These are phyloP conservation scores for Lerema accius DNA, from an alignment of 1,140 invertebrate species.

Conservation along the genomic window DNA sequence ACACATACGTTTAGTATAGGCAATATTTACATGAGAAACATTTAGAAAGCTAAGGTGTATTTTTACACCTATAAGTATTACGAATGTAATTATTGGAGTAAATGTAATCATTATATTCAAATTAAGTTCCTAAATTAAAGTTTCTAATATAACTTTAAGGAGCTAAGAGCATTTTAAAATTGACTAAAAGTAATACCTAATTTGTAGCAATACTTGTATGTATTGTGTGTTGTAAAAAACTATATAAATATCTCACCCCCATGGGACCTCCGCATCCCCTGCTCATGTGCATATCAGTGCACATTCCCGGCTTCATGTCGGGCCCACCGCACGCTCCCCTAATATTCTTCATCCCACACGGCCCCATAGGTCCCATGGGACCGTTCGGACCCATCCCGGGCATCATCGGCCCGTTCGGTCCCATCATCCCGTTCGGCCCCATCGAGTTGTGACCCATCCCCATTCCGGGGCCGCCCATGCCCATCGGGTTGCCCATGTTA, in stretches of 20 bases:
- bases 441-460: conserved; percentile 79
- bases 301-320: conserved; percentile 80
- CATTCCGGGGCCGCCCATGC: conserved; percentile 75
- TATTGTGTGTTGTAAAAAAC: no score
- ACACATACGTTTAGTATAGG: no score
- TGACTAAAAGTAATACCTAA: no score
- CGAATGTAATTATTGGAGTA: no score
- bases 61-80: no score
- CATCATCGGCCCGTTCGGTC: conserved; percentile 80
- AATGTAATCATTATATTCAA: no score
- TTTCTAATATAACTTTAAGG: no score
- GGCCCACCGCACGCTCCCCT: conserved; percentile 75
- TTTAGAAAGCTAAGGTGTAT: no score
- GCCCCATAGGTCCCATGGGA: conserved; percentile 78
- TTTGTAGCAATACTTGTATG: no score
- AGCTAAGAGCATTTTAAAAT: no score
- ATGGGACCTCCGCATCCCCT: conserved; percentile 79
- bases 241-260: conserved; percentile 68
- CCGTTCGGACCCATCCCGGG: conserved; percentile 76
- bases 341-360: conserved; percentile 79
- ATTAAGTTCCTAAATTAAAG: no score
- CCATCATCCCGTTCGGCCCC: conserved; percentile 81
- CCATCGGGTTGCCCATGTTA: conserved; percentile 75
- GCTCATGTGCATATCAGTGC: conserved; percentile 80
- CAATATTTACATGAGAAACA: no score